Base-by-base conservation (phyloP, 2,888 invertebrate genomes). In the Ommatoiulus sabulosus region DNA sequence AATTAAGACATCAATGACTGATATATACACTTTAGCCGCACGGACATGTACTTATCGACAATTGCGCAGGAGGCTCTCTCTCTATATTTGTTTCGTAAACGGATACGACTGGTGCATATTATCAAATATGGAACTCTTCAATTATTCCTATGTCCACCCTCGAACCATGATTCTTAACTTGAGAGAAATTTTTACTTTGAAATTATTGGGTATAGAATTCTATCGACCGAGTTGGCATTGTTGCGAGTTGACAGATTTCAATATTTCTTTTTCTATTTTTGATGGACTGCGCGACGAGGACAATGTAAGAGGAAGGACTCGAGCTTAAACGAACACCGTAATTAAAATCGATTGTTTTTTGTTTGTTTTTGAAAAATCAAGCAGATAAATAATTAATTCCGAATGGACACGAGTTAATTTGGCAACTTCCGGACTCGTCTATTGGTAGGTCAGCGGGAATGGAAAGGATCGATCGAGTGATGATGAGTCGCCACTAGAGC, bases 331-430 rank as follows among this genome's bases (percentile, higher is more conserved):
- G 35, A 80, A 10, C 80, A 12, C 35, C 80, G 3, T 12, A 80
- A 35, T 80, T 80, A 80, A 80, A 80, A 80, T 80, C 35, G 80
- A 80, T 80, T 24, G 24, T 80, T 80, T 80, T 80, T 80, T 80
- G 24, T n/a, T n/a, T 57, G 17, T 80, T 80, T 4, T 80, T 80
- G 7, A 80, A 80, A 80, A 80, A 80, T 80, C 80, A 35, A 80
- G 80, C 80, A 7, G 24, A 80, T 80, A 35, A 80, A 80, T 80
- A 80, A 80, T 80, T 80, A 24, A 80, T 35, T 35, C n/a, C 10
- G 4, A 20, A 35, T 80, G 80, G 80, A 80, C 80, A 80, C 24
- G 35, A 80, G 80, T 80, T 80, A 24, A 35, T 80, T 80, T 35
- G 12, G 24, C 72, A 80, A 80, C 35, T 80, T 80, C 80, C 80